Percentiles rank a stretch among this genome's conserved stretches.
These are phyloP conservation scores for Philypnodon macrostomus DNA, from an alignment of 2,797 vertebrate species.

Conservation along the genomic window DNA sequence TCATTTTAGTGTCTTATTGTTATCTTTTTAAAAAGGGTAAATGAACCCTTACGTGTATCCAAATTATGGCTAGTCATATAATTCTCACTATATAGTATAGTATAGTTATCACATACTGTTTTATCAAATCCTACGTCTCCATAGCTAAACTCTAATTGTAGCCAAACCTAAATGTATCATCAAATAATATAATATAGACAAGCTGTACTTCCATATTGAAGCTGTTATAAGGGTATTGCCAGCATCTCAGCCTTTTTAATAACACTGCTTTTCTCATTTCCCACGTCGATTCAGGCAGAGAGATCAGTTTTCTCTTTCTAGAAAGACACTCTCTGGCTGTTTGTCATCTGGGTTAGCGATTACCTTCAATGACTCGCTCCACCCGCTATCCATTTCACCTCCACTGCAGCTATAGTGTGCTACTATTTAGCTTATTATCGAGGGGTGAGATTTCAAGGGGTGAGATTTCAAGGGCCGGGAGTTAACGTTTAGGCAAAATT, in stretches of 20 bases:
- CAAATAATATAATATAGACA: neutral
- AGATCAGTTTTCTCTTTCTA: conserved; percentile 51
- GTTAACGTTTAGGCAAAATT: too few relatives aligned
- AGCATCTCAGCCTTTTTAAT: neutral
- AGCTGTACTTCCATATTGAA: neutral
- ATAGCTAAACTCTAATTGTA: too few relatives aligned
- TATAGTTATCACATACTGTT: too few relatives aligned
- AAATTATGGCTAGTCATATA: too few relatives aligned
- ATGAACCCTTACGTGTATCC: too few relatives aligned
- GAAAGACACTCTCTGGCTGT: conserved; percentile 25
- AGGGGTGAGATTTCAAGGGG: too few relatives aligned
- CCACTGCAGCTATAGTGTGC: conserved; percentile 13
- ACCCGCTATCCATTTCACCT: conserved; percentile 46
- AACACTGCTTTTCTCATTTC: conserved; percentile 21
- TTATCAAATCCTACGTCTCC: too few relatives aligned
- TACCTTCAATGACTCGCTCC: conserved; percentile 42
- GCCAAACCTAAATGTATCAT: neutral
- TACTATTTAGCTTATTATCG: conserved; percentile 26
- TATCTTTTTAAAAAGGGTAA: too few relatives aligned
- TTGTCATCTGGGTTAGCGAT: conserved; percentile 33
- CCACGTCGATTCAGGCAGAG: conserved; percentile 14
- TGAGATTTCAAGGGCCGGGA: too few relatives aligned
- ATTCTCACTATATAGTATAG: too few relatives aligned
- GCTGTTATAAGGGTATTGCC: neutral
- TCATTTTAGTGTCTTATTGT: too few relatives aligned